Conservation (phyloP, 2,888 invertebrate genomes). For the Drosophila falleni region DNA sequence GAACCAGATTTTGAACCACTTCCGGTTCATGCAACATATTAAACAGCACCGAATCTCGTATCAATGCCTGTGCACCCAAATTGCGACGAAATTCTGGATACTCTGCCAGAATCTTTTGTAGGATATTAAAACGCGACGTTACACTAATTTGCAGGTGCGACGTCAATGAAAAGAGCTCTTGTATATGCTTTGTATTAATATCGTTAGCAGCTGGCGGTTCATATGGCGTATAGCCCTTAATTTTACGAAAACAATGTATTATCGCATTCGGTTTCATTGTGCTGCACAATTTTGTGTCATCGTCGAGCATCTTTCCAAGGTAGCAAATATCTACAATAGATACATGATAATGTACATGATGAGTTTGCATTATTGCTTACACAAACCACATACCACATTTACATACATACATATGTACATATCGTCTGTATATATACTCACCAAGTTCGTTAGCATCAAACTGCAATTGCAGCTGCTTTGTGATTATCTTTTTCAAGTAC, state of each 20-base stretch:
- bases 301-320: conserved; percentile 88
- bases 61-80: conserved; percentile 89
- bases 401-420: neutral
- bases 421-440: conserved; percentile 68
- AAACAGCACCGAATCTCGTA: conserved; percentile 90
- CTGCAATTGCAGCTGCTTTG: conserved; percentile 86
- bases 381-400: neutral
- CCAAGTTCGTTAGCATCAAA: conserved; percentile 86
- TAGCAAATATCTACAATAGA: conserved; percentile 87
- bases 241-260: conserved; percentile 86
- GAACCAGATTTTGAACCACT: conserved; percentile 88
- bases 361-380: conserved; percentile 53
- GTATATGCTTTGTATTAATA: conserved; percentile 71
- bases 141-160: conserved; percentile 85
- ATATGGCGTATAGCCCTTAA: conserved; percentile 74
- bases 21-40: conserved; percentile 89
- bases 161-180: conserved; percentile 81
- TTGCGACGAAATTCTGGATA: conserved; percentile 90
- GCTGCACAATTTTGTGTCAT: conserved; percentile 85
- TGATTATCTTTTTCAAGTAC: conserved; percentile 86
- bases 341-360: conserved; percentile 54
- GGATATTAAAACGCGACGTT: conserved; percentile 86
- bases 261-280: conserved; percentile 87
- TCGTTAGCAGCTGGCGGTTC: conserved; percentile 61
- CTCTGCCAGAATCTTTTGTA: conserved; percentile 88